Evolutionary conservation across 1,140 invertebrate species (phyloP).

Genomic region (Elymnias hypermnestra): DNA sequence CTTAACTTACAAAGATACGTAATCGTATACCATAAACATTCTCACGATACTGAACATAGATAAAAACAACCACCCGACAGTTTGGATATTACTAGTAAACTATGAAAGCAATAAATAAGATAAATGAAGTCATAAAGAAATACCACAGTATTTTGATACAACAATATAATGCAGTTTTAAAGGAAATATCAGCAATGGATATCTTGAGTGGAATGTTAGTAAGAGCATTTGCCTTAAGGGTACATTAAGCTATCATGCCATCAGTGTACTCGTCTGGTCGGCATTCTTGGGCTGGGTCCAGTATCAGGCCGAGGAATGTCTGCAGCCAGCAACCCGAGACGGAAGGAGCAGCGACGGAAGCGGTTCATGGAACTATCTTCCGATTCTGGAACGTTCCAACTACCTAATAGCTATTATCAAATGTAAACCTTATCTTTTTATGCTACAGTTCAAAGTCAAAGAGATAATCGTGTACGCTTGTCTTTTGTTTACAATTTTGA

Average conservation of each 20-base stretch:
- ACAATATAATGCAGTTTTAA: slow-evolving; percentile 17
- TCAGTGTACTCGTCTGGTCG: slow-evolving; percentile 49
- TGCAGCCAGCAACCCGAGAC: slow-evolving; percentile 68
- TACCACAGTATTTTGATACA: slow-evolving; percentile 9
- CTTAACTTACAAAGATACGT: slow-evolving; percentile 36
- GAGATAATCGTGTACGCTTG: slow-evolving; percentile 4
- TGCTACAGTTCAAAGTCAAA: slow-evolving; percentile 5
- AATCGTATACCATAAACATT: slow-evolving; percentile 28
- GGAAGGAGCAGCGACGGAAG: slow-evolving; percentile 71
- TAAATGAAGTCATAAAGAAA: slow-evolving; percentile 1
- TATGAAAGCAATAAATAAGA: slow-evolving; percentile 1
- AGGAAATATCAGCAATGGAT: slow-evolving; percentile 41
- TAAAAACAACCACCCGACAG: slow-evolving; percentile 3
- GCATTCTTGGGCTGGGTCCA: slow-evolving; percentile 58
- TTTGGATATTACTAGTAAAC: neutral
- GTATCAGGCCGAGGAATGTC: slow-evolving; percentile 62
- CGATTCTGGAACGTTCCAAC: slow-evolving; percentile 27
- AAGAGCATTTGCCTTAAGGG: slow-evolving; percentile 27
- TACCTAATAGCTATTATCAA: neutral
- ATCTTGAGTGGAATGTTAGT: slow-evolving; percentile 43
- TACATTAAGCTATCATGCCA: slow-evolving; percentile 61
- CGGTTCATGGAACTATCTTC: slow-evolving; percentile 52
- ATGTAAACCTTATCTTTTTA: slow-evolving; percentile 10
- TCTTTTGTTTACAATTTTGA: slow-evolving; percentile 14
- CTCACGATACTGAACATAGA: slow-evolving; percentile 21